A percentile compares a stretch with the other conserved stretches of the same genome.
phyloP scores from a whole-genome alignment of 1,140 invertebrate species.

The Nephila pilipes region DNA sequence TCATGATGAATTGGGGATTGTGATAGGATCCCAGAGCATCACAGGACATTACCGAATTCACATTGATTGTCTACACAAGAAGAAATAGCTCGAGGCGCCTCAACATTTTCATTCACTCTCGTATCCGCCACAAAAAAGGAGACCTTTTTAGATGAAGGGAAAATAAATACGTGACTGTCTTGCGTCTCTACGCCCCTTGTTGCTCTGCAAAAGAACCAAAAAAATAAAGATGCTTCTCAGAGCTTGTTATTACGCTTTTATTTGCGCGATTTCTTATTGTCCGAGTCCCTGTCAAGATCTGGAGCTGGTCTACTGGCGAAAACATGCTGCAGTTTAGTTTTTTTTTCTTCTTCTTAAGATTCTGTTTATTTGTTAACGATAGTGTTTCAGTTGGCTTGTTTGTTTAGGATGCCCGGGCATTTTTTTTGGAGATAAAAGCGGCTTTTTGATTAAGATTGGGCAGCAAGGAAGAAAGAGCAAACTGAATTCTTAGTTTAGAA shows the following conservation, averaged over 20 bases:
- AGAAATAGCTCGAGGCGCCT: neutral
- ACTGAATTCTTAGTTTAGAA: too few relatives aligned
- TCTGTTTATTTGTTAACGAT: slow-evolving; percentile 6
- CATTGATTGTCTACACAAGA: slow-evolving; percentile 16
- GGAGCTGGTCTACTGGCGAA: neutral
- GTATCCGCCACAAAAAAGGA: neutral
- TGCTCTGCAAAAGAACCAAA: neutral
- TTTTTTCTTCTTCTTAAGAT: neutral
- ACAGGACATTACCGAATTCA: neutral
- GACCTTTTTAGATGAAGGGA: neutral
- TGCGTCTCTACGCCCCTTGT: neutral
- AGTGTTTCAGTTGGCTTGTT: slow-evolving; percentile 1
- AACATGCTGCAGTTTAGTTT: neutral
- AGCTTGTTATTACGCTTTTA: slow-evolving; percentile 14
- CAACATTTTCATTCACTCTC: neutral
- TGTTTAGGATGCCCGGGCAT: neutral
- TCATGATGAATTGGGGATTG: slow-evolving; percentile 26
- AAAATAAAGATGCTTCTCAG: neutral
- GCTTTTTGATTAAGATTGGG: neutral
- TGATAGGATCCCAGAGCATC: neutral
- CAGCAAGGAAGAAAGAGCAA: neutral
- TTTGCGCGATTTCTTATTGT: neutral
- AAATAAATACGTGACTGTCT: slow-evolving; percentile 27
- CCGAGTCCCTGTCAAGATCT: neutral
- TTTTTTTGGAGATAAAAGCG: neutral